Evolutionary conservation across 1,140 invertebrate genomes (phyloP).

Genomic region (Capitella teleta): DNA sequence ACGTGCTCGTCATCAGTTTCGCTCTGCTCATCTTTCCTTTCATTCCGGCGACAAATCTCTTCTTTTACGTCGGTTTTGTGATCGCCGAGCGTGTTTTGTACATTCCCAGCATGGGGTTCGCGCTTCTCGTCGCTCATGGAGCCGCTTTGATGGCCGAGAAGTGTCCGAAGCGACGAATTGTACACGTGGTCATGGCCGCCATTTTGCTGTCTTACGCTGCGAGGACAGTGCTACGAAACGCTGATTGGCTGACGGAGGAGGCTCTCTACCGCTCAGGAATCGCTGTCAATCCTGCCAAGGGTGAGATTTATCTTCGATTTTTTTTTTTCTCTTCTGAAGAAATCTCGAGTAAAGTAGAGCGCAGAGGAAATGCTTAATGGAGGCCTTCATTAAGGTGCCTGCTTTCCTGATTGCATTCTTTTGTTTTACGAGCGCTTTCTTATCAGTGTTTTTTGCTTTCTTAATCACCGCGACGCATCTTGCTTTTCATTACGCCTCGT

Average conservation of each 20-base stretch:
- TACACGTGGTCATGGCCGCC: neutral
- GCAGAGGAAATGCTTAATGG: too few species aligned
- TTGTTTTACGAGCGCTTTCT: too few species aligned
- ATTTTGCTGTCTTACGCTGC: constrained; percentile 50
- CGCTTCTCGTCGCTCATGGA: constrained; percentile 64
- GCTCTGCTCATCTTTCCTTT: constrained; percentile 81
- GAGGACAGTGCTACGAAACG: constrained; percentile 69
- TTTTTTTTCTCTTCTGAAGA: constrained; percentile 85
- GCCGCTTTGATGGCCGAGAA: constrained; percentile 17
- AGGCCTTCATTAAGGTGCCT: too few species aligned
- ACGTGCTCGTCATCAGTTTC: constrained; percentile 39
- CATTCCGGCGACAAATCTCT: constrained; percentile 91
- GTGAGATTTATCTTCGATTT: constrained; percentile 59
- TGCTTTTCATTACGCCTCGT: too few species aligned
- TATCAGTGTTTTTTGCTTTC: too few species aligned
- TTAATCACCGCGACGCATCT: too few species aligned
- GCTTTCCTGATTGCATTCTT: too few species aligned
- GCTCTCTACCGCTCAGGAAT: constrained; percentile 82
- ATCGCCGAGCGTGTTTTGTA: constrained; percentile 90
- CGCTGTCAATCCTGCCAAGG: constrained; percentile 91
- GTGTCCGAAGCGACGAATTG: neutral
- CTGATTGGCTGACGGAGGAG: constrained; percentile 87
- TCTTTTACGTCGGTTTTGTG: constrained; percentile 95
- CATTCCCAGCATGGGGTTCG: constrained; percentile 95
- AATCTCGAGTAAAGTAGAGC: too few species aligned